Evolutionary conservation across 2,888 invertebrate genomes (phyloP), one percentile per base, ranked within the genome.

Genomic region (Diachrysia chrysitis): DNA sequence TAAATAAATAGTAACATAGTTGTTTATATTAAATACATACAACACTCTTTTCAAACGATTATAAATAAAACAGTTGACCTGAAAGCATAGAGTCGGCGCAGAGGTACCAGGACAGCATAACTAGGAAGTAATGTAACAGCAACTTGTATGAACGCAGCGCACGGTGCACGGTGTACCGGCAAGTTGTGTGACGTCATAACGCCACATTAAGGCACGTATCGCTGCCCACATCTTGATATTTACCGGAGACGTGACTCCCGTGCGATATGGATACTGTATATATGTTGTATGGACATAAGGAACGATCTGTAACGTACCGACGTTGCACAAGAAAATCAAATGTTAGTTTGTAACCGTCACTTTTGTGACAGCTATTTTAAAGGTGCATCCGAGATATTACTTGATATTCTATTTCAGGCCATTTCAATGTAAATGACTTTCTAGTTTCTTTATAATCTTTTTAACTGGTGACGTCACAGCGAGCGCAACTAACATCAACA

Each of bases 141-240:
- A n/a, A 61, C 63, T 32, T 37, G 63, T 63, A 64, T 62, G 58
- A 75, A 71, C 54, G 55, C 17, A 75, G 71, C 54, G 55, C 17
- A 10, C 19, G 1, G 19, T 19, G 19, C 48, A 17, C 51, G 51
- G n/a, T n/a, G 63, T 61, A 56, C 29, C 37, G 29, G 17, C 66
- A 25, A 57, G 58, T 69, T 62, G 58, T 55, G 53, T 56, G 25
- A 46, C 58, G 32, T 46, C 48, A 51, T 21, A 9, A n/a, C 46
- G 51, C 21, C 55, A 56, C 51, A 29, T 58, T 63, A 67, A 25
- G 53, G 19, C 58, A 53, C 63, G 63, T 64, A 70, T 70, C 75
- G 66, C 57, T 37, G 37, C 42, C n/a, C 56, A 16, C 61, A 73
- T 69, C 64, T 62, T 56, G 51, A 73, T 73, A 74, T 74, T 69